Evolutionary conservation across 1,140 invertebrate genomes (phyloP), one percentile per base, ranked within the genome.

Genomic region (Drosophila carrolli): DNA sequence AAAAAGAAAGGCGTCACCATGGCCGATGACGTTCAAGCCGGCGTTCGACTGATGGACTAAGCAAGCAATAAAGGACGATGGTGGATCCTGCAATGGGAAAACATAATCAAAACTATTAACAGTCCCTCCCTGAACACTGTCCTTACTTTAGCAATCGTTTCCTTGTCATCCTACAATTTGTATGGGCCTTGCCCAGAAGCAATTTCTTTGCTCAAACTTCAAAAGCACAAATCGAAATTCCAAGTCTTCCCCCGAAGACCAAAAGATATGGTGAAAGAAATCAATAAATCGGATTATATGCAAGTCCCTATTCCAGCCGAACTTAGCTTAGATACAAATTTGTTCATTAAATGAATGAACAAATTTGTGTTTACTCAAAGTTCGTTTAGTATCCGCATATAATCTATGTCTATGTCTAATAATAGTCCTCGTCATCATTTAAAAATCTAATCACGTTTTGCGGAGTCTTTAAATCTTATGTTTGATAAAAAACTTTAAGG

Each of bases 1-100:
- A 89, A 88, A 35, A 88, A 88, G 46, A 89, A 89, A n/a, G 80
- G 80, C 29, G 85, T 89, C 46, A 89, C 41, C 73, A 90, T 89
- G 57, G 77, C 85, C 46, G 80, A 84, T 7, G 85, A 84, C n/a
- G 84, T 83, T 9, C 84, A 88, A 40, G 84, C 72, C 35, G 84
- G 83, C 7, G 79, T 83, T 14, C 75, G 83, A 66, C 80, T 88
- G n/a, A 59, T 88, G 56, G 83, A 88, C 23, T 88, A 89, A 59
- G 27, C 32, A 43, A 51, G 47, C 59, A 43, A 47, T 40, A 29
- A 27, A 14, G 16, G 10, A 38, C 11, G 14, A 16, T n/a, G 44
- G 38, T 37, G 55, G 54, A 47, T 71, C 67, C 44, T 57, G 19
- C 19, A 60, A 54, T 16, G 55, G 41, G 14, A 51, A 37, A 63